Base-by-base conservation (phyloP, 64 coral and sea anemone species). In the Astreopora myriophthalma region DNA sequence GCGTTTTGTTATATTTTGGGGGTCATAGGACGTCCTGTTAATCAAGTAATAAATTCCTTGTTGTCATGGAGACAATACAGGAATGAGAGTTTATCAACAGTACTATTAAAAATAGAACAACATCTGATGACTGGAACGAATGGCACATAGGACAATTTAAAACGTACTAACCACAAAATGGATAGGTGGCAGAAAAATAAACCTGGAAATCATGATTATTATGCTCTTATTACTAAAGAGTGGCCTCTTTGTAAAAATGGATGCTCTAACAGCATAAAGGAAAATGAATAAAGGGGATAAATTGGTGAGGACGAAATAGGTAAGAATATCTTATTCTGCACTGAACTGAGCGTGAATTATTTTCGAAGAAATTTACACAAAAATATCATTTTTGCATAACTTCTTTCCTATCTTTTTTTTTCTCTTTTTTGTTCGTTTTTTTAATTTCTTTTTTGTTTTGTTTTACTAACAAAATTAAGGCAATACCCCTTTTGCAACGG, bases 301-400 rank as follows among this genome's bases (percentile, higher is more conserved):
- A 78, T 78, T 78, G 48, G 75, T 12, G 75, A 78, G 42, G 25
- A 78, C 48, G 44, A 78, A 78, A 78, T 44, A 78, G 75, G 75
- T 55, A 78, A 14, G n/a, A n/a, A n/a, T n/a, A n/a, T n/a, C n/a
- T n/a, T n/a, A n/a, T n/a, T n/a, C n/a, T n/a, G n/a, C n/a, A n/a
- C n/a, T n/a, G n/a, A n/a, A n/a, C n/a, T n/a, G n/a, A n/a, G n/a
- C n/a, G n/a, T n/a, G n/a, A n/a, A 2, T 61, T 4, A 61, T n/a
- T n/a, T n/a, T n/a, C n/a, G n/a, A n/a, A n/a, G n/a, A n/a, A n/a
- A n/a, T n/a, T n/a, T n/a, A n/a, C n/a, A n/a, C n/a, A n/a, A n/a
- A n/a, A n/a, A n/a, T n/a, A n/a, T n/a, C n/a, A n/a, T n/a, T n/a
- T n/a, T n/a, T n/a, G n/a, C n/a, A n/a, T n/a, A n/a, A n/a, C n/a